phyloP scores from a whole-genome alignment of 2,797 vertebrate species.

The Galago senegalensis region DNA sequence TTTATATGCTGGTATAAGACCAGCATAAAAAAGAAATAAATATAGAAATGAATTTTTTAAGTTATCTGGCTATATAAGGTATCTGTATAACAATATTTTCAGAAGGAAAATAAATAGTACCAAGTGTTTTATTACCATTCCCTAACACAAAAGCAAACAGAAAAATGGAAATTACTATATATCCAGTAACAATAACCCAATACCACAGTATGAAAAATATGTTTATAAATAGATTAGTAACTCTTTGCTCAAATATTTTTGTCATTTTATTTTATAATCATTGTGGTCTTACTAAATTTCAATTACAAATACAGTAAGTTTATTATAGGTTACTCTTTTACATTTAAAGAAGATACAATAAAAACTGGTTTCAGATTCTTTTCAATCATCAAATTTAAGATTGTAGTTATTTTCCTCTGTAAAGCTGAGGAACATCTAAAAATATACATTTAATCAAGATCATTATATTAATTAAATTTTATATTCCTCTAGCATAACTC shows the following conservation, averaged over 20 bases:
- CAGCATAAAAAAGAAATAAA: constrained; percentile 4
- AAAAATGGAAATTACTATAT: constrained; percentile 31
- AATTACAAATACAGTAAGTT: constrained; percentile 51
- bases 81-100: constrained; percentile 20
- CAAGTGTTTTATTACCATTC: constrained; percentile 10
- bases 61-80: not conserved
- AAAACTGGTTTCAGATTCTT: constrained; percentile 19
- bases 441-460: not conserved
- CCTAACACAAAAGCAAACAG: constrained; percentile 23
- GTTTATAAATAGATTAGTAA: not conserved
- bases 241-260: not conserved
- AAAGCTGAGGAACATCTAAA: not conserved
- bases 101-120: not conserved
- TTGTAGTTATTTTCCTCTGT: not conserved
- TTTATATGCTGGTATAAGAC: not conserved
- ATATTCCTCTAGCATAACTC: not conserved
- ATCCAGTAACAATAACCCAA: not conserved
- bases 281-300: constrained; percentile 10
- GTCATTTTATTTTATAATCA: not conserved
- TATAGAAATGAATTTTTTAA: not conserved
- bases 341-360: not conserved
- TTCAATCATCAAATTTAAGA: not conserved
- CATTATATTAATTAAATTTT: not conserved
- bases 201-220: not conserved
- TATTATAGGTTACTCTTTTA: not conserved